These are phyloP conservation scores for Tipula confusa DNA, from an alignment of 2,888 invertebrate species.

Conservation along the genomic window DNA sequence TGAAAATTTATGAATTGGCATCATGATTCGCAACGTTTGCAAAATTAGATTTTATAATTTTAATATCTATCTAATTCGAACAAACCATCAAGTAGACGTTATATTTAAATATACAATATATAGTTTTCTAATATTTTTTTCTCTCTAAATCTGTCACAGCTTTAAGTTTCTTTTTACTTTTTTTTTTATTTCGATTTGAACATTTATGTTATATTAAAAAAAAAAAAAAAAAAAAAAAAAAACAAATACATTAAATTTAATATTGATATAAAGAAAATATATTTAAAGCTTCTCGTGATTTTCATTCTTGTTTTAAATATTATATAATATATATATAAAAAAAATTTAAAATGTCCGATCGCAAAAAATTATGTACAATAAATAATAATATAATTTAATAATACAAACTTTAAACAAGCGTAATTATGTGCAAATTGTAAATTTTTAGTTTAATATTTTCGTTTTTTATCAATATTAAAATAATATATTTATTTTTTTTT, in stretches of 20 bases:
- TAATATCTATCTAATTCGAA: neutral
- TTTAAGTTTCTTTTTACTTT: neutral
- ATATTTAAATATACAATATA: neutral
- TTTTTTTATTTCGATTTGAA: neutral
- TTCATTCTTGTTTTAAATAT: neutral
- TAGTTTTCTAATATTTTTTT: neutral
- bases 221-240: no score
- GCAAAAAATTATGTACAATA: neutral
- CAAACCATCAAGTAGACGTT: neutral
- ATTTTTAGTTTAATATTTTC: conserved; percentile 20
- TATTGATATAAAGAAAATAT: conserved; percentile 4
- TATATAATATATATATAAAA: neutral
- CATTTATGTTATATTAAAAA: neutral
- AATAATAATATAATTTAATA: neutral
- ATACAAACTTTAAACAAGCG: neutral
- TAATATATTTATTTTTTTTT: neutral
- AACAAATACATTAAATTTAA: neutral
- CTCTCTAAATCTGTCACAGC: conserved; percentile 3
- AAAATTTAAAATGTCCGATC: no score
- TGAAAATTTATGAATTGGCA: neutral
- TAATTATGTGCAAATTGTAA: conserved; percentile 15
- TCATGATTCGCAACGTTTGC: neutral
- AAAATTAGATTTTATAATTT: neutral
- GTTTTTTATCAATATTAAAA: conserved; percentile 25
- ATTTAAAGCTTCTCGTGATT: conserved; percentile 9